Evolutionary conservation across 2,113 vertebrate species (phyloP).

Genomic region (Pristiophorus japonicus): DNA sequence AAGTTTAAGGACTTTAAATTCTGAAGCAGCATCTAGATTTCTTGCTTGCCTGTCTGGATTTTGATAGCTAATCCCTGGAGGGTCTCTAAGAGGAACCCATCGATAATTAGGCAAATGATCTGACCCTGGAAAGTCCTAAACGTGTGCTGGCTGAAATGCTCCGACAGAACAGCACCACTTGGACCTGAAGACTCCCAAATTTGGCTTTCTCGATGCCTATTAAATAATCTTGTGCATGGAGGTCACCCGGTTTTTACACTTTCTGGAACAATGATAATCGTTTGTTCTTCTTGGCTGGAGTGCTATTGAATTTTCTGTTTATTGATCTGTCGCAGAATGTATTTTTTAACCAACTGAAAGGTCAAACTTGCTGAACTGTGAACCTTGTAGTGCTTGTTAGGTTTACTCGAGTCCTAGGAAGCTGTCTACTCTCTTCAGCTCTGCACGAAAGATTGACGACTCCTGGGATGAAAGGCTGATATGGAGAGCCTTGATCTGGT

Average conservation of each 20-base stretch:
- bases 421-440: neutral
- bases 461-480: neutral
- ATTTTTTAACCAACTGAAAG: neutral
- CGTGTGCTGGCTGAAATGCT: neutral
- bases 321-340: neutral
- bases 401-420: neutral
- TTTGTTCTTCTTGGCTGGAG: neutral
- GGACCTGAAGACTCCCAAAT: neutral
- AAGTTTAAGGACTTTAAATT: neutral
- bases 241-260: neutral
- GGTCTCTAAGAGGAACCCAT: neutral
- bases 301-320: neutral
- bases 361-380: neutral
- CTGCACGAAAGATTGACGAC: neutral
- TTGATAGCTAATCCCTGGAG: neutral
- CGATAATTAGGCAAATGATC: neutral
- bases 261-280: neutral
- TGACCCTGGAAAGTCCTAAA: neutral
- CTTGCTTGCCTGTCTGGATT: neutral
- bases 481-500: neutral
- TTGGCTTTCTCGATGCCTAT: neutral
- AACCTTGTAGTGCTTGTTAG: neutral
- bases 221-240: neutral
- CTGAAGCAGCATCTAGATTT: neutral
- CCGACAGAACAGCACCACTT: neutral